phyloP scores from a whole-genome alignment of 2,797 vertebrate genomes.

The Phrynocephalus guinanensis region DNA sequence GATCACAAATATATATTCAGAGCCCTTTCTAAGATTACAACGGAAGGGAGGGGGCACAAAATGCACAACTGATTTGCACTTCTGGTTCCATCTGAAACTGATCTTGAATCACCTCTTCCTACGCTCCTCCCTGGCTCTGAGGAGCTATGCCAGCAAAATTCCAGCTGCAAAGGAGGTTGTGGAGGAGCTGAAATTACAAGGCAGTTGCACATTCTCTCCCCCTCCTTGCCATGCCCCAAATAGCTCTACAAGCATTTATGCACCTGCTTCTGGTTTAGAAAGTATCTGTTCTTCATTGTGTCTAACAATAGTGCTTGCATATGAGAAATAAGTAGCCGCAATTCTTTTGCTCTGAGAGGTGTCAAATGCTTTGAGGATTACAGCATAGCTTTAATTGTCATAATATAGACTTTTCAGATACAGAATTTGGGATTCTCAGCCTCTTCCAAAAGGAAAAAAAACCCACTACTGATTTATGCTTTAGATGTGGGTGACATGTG shows the following conservation, averaged over 20 bases:
- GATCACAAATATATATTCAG: background rate
- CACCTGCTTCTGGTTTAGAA: slow-evolving; percentile 13
- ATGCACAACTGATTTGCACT: background rate
- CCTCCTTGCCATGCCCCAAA: background rate
- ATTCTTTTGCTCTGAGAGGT: background rate
- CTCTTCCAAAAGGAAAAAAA: background rate
- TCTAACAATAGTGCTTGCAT: background rate
- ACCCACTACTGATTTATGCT: background rate
- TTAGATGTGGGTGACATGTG: background rate
- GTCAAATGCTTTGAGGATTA: background rate
- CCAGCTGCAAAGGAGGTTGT: background rate
- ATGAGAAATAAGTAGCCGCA: background rate
- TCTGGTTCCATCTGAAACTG: background rate
- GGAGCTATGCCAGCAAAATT: background rate
- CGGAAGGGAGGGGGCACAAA: background rate
- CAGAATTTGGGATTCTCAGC: background rate
- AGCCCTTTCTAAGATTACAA: background rate
- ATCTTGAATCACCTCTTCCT: background rate
- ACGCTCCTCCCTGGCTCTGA: background rate
- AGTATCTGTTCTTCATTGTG: background rate
- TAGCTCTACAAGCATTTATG: background rate
- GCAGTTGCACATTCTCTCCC: background rate
- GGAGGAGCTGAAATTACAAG: background rate
- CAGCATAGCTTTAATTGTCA: slow-evolving; percentile 4
- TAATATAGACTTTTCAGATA: slow-evolving; percentile 10